These are phyloP conservation scores for Rhyacophila brunnea DNA, from an alignment of 1,140 invertebrate genomes.

Conservation along the genomic window DNA sequence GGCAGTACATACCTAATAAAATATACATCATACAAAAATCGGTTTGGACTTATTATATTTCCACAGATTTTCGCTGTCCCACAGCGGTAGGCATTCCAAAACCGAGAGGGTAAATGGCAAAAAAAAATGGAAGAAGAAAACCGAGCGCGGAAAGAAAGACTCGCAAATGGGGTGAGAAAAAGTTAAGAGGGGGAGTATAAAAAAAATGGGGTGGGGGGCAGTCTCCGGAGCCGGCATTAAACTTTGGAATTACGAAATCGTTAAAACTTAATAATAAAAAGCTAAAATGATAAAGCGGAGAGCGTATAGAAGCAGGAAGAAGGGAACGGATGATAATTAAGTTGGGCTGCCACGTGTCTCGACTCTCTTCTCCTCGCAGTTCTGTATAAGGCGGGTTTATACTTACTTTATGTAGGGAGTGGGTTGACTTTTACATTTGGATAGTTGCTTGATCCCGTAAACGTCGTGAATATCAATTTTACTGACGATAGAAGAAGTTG, in stretches of 20 bases:
- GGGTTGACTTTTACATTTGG: no score
- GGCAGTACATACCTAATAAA: no score
- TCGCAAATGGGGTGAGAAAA: not conserved
- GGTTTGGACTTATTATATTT: no score
- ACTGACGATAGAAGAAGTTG: no score
- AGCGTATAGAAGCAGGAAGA: not conserved
- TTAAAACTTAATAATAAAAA: slow-evolving; percentile 38
- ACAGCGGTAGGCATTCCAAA: no score
- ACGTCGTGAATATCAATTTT: no score
- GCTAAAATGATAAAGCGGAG: slow-evolving; percentile 33
- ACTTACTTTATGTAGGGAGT: no score
- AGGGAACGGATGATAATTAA: slow-evolving; percentile 34
- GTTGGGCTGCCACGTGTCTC: slow-evolving; percentile 30
- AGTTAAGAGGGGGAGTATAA: slow-evolving; percentile 16
- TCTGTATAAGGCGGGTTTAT: not conserved
- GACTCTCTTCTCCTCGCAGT: no score
- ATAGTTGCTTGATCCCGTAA: no score
- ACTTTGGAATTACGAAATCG: slow-evolving; percentile 37
- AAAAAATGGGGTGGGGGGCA: slow-evolving; percentile 3
- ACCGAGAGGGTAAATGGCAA: not conserved
- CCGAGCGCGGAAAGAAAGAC: not conserved
- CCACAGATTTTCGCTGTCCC: no score
- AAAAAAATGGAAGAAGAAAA: slow-evolving; percentile 14
- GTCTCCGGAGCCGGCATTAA: slow-evolving; percentile 29
- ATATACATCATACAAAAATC: no score